Conservation (phyloP, 2,797 vertebrate species). For the Steatocranus sp. region DNA sequence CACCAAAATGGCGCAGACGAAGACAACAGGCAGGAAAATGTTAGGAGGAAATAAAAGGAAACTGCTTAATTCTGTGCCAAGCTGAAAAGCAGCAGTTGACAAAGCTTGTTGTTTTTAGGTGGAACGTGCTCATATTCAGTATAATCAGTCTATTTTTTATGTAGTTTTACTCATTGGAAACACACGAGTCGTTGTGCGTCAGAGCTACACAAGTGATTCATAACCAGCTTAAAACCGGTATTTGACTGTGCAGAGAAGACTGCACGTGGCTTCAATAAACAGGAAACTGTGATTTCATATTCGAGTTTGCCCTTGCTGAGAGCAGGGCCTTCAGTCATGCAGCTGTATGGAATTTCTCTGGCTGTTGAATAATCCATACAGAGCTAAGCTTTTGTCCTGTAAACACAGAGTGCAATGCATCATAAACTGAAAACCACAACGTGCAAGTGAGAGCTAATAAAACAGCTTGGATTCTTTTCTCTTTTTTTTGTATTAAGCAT, state of each 20-base stretch:
- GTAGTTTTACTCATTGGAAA: not conserved
- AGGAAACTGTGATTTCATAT: not conserved
- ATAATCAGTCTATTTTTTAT: not conserved
- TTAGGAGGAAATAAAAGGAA: slow-evolving; percentile 15
- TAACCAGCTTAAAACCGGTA: not conserved
- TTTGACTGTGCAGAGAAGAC: not conserved
- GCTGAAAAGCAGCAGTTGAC: slow-evolving; percentile 2
- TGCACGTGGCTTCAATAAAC: not conserved
- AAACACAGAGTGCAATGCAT: not conserved
- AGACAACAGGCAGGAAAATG: slow-evolving; percentile 29
- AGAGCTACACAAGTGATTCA: not conserved
- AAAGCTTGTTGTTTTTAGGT: slow-evolving; percentile 11
- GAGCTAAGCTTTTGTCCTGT: not conserved
- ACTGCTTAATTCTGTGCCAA: slow-evolving; percentile 6
- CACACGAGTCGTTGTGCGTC: not conserved
- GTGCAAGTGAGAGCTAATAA: not conserved
- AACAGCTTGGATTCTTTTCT: not conserved
- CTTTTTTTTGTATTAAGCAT: not conserved
- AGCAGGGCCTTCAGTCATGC: not conserved
- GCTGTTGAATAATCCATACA: not conserved
- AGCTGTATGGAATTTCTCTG: not conserved
- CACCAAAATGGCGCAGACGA: slow-evolving; percentile 54
- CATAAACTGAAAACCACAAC: not conserved
- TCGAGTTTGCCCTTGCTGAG: not conserved
- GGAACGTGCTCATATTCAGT: not conserved